Evolutionary conservation across 2,888 invertebrate species (phyloP).

Genomic region (Polydrusus pterygomalis): DNA sequence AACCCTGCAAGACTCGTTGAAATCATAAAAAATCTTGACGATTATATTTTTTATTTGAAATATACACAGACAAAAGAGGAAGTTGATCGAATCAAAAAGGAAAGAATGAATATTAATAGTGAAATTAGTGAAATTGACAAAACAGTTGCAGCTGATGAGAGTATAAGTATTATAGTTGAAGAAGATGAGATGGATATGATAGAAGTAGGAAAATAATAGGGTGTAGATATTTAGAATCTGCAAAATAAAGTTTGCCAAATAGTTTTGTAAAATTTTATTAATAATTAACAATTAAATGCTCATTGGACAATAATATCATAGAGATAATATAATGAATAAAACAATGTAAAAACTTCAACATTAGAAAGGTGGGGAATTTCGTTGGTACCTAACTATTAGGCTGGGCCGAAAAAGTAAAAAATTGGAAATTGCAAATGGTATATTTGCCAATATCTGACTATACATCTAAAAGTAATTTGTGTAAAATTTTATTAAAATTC

Average conservation of each 20-base stretch:
- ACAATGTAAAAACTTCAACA: too few species aligned
- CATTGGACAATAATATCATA: too few species aligned
- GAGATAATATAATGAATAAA: too few species aligned
- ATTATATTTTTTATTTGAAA: constrained; percentile 52
- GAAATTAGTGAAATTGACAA: constrained; percentile 17
- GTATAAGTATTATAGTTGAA: constrained; percentile 49
- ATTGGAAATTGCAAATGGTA: too few species aligned
- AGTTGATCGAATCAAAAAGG: constrained; percentile 11
- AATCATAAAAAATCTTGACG: constrained; percentile 49
- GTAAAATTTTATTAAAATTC: too few species aligned
- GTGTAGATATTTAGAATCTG: background rate
- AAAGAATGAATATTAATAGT: constrained; percentile 9
- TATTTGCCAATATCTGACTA: too few species aligned
- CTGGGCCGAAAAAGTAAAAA: too few species aligned
- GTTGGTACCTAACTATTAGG: too few species aligned
- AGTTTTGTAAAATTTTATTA: too few species aligned
- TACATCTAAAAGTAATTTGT: too few species aligned
- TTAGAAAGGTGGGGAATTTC: too few species aligned
- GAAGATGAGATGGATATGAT: constrained; percentile 7
- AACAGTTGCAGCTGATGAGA: constrained; percentile 26
- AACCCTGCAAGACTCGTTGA: constrained; percentile 16
- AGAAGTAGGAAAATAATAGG: background rate
- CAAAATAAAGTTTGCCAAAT: background rate
- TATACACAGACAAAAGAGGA: constrained; percentile 37
- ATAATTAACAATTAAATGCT: too few species aligned